These are phyloP conservation scores for Agrenia bidenticulata DNA, from an alignment of 2,888 invertebrate genomes.

Conservation along the genomic window DNA sequence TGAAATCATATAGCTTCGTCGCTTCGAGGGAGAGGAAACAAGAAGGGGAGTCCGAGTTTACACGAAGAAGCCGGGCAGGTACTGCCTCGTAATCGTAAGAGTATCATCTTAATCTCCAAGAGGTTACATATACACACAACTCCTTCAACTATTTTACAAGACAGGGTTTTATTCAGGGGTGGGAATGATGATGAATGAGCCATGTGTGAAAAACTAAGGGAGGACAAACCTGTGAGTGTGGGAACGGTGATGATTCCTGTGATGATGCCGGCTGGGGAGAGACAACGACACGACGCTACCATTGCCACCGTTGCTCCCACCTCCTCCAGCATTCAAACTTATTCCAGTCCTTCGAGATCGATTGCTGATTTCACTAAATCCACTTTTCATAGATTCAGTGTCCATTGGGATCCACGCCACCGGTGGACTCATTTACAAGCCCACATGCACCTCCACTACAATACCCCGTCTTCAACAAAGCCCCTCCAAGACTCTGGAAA, in stretches of 20 bases:
- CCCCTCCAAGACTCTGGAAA: background rate
- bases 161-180: background rate
- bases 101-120: no score
- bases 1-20: no score
- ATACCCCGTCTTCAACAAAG: constrained; percentile 3
- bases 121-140: no score
- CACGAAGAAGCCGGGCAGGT: no score
- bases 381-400: constrained; percentile 88
- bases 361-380: constrained; percentile 76
- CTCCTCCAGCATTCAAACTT: constrained; percentile 25
- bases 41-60: no score
- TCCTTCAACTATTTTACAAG: no score
- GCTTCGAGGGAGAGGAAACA: no score
- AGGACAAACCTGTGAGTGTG: constrained; percentile 49
- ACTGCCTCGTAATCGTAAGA: no score
- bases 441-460: constrained; percentile 24
- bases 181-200: constrained; percentile 11
- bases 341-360: constrained; percentile 60
- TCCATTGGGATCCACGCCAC: constrained; percentile 65
- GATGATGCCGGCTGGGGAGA: constrained; percentile 46
- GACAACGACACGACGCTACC: constrained; percentile 44
- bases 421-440: constrained; percentile 44
- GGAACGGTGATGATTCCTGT: constrained; percentile 46
- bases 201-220: constrained; percentile 16
- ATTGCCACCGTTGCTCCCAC: constrained; percentile 19